Conservation (phyloP, 2,113 vertebrate genomes). For the Megatriorchis doriae region DNA sequence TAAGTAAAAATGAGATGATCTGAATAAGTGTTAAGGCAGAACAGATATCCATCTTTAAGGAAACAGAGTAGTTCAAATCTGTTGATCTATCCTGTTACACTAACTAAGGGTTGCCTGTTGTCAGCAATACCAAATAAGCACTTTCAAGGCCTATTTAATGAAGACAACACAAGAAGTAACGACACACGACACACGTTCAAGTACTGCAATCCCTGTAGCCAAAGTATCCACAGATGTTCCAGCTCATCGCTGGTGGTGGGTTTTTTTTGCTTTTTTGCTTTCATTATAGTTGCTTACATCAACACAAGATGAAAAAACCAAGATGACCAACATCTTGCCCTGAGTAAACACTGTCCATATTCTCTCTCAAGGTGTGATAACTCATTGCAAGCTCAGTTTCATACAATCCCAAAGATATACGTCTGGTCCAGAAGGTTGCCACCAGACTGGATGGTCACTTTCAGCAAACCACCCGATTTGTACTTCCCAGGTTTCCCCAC, state of each 20-base stretch:
- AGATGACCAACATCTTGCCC: neutral
- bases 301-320: neutral
- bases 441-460: neutral
- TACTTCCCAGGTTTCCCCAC: neutral
- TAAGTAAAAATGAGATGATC: neutral
- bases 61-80: no score
- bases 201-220: neutral
- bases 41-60: neutral
- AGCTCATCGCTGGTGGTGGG: neutral
- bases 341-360: neutral
- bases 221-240: neutral
- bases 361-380: neutral
- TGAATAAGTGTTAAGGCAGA: neutral
- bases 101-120: neutral
- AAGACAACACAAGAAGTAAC: neutral
- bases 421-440: neutral
- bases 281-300: neutral
- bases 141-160: neutral
- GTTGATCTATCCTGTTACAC: neutral
- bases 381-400: neutral
- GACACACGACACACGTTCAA: neutral
- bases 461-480: neutral
- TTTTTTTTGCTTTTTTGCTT: neutral
- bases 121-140: neutral
- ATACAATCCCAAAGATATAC: rapidly evolving